phyloP scores from a whole-genome alignment of 2,888 invertebrate species.

The Cephalotes varians region DNA sequence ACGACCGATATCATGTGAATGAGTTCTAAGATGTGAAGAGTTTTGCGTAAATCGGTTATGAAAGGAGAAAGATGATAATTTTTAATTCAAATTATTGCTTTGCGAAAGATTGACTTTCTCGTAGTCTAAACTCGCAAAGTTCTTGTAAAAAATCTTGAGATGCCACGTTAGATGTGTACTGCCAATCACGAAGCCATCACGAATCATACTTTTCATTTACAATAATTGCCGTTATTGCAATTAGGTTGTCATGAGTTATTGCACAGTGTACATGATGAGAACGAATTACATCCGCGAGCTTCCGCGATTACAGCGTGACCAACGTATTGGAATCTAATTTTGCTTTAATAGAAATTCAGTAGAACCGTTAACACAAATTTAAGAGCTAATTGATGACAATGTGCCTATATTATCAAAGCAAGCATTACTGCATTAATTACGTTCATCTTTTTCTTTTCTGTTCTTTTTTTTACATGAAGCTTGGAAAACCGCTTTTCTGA shows the following conservation, averaged over 20 bases:
- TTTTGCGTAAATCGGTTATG: no score
- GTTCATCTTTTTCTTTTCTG: background rate
- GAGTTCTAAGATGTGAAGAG: no score
- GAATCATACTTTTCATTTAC: slow-evolving; percentile 8
- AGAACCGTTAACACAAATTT: background rate
- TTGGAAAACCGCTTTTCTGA: background rate
- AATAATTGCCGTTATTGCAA: slow-evolving; percentile 29
- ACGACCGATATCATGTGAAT: no score
- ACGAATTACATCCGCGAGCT: background rate
- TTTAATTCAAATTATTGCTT: background rate
- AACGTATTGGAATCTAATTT: slow-evolving; percentile 13
- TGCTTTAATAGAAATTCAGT: background rate
- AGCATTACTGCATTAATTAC: background rate
- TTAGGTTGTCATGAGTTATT: slow-evolving; percentile 15
- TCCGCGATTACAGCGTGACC: slow-evolving; percentile 9
- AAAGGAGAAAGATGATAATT: no score
- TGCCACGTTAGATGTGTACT: background rate
- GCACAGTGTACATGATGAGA: slow-evolving; percentile 19
- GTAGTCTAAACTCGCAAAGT: background rate
- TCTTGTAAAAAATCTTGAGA: background rate
- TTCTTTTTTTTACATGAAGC: background rate
- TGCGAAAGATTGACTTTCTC: background rate
- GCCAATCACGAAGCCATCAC: slow-evolving; percentile 15
- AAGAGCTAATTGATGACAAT: slow-evolving; percentile 7
- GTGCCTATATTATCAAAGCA: background rate